Conservation (phyloP, 2,888 invertebrate species). For the Taphrorychus bicolor region DNA sequence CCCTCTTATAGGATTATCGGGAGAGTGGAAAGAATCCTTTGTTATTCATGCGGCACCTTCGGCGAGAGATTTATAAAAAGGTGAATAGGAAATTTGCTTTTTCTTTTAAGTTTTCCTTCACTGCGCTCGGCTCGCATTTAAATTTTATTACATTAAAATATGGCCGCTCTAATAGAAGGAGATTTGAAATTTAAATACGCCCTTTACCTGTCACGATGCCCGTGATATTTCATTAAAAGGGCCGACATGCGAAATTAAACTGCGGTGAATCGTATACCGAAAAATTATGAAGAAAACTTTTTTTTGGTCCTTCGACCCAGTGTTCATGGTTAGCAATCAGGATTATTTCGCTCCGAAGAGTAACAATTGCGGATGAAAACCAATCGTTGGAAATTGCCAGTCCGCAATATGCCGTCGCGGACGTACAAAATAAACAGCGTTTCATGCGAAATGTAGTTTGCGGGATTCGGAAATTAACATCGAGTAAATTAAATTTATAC, state of each 20-base stretch:
- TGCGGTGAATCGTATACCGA: not conserved
- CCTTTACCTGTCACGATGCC: not conserved
- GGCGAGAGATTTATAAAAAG: slow-evolving; percentile 53
- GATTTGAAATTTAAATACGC: slow-evolving; percentile 20
- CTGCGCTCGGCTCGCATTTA: slow-evolving; percentile 9
- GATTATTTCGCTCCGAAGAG: not conserved
- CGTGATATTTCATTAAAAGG: not conserved
- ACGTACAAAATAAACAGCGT: slow-evolving; percentile 13
- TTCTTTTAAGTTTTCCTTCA: slow-evolving; percentile 8
- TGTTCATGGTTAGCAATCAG: too few species aligned
- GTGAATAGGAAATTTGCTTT: slow-evolving; percentile 35
- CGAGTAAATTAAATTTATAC: slow-evolving; percentile 36
- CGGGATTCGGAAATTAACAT: slow-evolving; percentile 37
- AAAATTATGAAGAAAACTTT: not conserved
- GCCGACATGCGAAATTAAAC: not conserved
- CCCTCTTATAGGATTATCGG: slow-evolving; percentile 31
- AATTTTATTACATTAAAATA: slow-evolving; percentile 29
- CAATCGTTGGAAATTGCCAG: slow-evolving; percentile 14
- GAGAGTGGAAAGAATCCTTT: slow-evolving; percentile 47
- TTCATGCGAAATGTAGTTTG: slow-evolving; percentile 30
- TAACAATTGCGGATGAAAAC: not conserved
- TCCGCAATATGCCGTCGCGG: slow-evolving; percentile 16
- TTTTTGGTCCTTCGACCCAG: too few species aligned
- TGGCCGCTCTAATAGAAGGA: slow-evolving; percentile 11
- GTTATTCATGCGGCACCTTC: slow-evolving; percentile 57